Conservation (phyloP, 2,888 invertebrate species). For the Lepidochrysops patricia region DNA sequence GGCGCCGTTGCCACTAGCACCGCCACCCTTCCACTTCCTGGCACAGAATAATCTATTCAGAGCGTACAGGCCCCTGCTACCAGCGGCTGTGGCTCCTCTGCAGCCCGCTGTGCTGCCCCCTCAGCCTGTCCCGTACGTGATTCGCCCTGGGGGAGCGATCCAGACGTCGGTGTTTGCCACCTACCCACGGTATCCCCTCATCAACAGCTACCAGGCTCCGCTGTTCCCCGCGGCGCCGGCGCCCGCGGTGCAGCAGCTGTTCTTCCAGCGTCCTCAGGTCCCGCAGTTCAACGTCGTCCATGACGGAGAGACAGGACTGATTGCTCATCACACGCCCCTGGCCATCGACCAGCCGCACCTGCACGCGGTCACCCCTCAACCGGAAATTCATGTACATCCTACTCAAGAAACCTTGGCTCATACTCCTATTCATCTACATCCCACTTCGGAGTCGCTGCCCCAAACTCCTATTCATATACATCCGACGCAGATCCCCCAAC, state of each 20-base stretch:
- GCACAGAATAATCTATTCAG: slow-evolving; percentile 33
- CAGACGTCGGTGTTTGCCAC: slow-evolving; percentile 63
- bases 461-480: slow-evolving; percentile 33
- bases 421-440: slow-evolving; percentile 32
- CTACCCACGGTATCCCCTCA: slow-evolving; percentile 57
- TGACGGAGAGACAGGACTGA: slow-evolving; percentile 34
- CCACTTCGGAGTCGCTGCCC: slow-evolving; percentile 25
- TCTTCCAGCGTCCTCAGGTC: slow-evolving; percentile 42
- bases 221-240: slow-evolving; percentile 31
- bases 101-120: slow-evolving; percentile 36
- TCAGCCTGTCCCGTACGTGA: slow-evolving; percentile 40
- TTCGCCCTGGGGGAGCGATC: slow-evolving; percentile 60
- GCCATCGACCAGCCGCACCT: slow-evolving; percentile 31
- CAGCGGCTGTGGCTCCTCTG: slow-evolving; percentile 36
- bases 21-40: slow-evolving; percentile 38
- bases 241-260: slow-evolving; percentile 30
- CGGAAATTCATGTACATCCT: slow-evolving; percentile 28
- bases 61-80: slow-evolving; percentile 40
- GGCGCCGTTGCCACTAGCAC: slow-evolving; percentile 32
- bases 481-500: slow-evolving; percentile 26
- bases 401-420: slow-evolving; percentile 27
- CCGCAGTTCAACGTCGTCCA: slow-evolving; percentile 41
- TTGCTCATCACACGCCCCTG: slow-evolving; percentile 35
- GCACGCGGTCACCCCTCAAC: slow-evolving; percentile 25
- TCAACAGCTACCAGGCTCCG: slow-evolving; percentile 44